Conservation (phyloP, 2,797 vertebrate genomes). For the Fistularia commersonii region DNA sequence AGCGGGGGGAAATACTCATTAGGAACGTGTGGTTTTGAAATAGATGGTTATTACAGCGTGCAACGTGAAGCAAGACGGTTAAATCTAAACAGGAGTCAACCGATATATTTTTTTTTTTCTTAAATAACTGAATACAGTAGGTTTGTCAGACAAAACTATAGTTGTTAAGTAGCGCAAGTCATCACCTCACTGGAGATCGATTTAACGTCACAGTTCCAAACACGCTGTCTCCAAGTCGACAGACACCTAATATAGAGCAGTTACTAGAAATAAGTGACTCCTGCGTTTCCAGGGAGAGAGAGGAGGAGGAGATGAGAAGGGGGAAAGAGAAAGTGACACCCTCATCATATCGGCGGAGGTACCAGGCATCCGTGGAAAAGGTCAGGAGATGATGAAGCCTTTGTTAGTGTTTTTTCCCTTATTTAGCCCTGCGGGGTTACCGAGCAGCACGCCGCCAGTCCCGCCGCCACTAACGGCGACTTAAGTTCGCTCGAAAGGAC, state of each 20-base stretch:
- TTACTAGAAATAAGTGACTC: slow-evolving; percentile 14
- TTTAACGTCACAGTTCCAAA: too few relatives aligned
- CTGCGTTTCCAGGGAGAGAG: slow-evolving; percentile 1
- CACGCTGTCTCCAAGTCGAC: background rate
- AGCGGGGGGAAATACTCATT: slow-evolving; percentile 41
- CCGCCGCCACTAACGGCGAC: background rate
- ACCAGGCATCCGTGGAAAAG: slow-evolving; percentile 30
- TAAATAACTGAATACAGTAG: too few relatives aligned
- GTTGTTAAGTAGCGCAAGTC: too few relatives aligned
- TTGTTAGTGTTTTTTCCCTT: slow-evolving; percentile 29
- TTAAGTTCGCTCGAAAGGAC: slow-evolving; percentile 2
- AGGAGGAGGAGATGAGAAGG: slow-evolving; percentile 3
- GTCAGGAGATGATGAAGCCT: slow-evolving; percentile 46
- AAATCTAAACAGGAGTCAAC: too few relatives aligned
- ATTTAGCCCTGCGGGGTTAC: slow-evolving; percentile 5
- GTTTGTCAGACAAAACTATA: too few relatives aligned
- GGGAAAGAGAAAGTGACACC: slow-evolving; percentile 12
- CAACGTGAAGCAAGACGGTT: too few relatives aligned
- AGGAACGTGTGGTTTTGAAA: slow-evolving; percentile 15
- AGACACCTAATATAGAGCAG: slow-evolving; percentile 2
- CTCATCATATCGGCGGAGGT: slow-evolving; percentile 22
- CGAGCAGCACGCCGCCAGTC: slow-evolving; percentile 3
- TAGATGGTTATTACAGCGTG: background rate
- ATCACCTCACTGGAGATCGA: too few relatives aligned
- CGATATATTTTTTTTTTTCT: too few relatives aligned